Percentiles rank a stretch among this genome's conserved stretches.
Conservation (phyloP, 2,888 invertebrate genomes). For the Ophraella communa region DNA sequence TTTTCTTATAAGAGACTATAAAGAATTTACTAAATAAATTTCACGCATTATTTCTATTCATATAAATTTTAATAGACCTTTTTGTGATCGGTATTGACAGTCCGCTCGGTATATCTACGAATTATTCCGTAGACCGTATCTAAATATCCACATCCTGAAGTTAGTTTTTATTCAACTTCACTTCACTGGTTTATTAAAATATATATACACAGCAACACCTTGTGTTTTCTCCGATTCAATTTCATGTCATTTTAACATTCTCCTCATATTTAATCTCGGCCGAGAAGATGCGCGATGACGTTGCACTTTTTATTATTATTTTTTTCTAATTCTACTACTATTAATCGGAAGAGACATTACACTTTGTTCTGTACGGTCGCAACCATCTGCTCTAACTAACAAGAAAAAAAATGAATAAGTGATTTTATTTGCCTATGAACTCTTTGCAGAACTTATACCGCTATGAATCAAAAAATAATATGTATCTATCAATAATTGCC, state of each 20-base stretch:
- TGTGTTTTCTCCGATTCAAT: slow-evolving; percentile 19
- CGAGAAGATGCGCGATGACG: not conserved
- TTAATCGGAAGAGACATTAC: too few species aligned
- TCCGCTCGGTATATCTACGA: slow-evolving; percentile 30
- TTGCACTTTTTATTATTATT: not conserved
- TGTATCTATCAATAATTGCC: too few species aligned
- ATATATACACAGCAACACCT: slow-evolving; percentile 22
- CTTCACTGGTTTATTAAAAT: slow-evolving; percentile 22
- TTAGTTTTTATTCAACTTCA: slow-evolving; percentile 29
- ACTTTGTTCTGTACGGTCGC: too few species aligned
- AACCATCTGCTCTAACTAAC: too few species aligned
- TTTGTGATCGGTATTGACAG: slow-evolving; percentile 33
- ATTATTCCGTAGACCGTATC: slow-evolving; percentile 39
- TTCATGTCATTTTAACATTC: slow-evolving; percentile 26
- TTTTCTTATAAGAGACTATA: slow-evolving; percentile 29
- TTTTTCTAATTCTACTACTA: too few species aligned
- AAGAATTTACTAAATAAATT: slow-evolving; percentile 39
- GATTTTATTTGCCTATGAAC: too few species aligned
- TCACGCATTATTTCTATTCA: slow-evolving; percentile 39
- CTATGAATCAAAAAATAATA: too few species aligned
- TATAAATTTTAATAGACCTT: slow-evolving; percentile 38
- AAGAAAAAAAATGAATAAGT: too few species aligned
- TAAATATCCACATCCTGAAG: slow-evolving; percentile 40
- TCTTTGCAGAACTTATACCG: too few species aligned
- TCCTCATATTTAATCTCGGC: slow-evolving; percentile 8